Evolutionary conservation across 2,797 vertebrate genomes (phyloP).

Genomic region (Molossus molossus): DNA sequence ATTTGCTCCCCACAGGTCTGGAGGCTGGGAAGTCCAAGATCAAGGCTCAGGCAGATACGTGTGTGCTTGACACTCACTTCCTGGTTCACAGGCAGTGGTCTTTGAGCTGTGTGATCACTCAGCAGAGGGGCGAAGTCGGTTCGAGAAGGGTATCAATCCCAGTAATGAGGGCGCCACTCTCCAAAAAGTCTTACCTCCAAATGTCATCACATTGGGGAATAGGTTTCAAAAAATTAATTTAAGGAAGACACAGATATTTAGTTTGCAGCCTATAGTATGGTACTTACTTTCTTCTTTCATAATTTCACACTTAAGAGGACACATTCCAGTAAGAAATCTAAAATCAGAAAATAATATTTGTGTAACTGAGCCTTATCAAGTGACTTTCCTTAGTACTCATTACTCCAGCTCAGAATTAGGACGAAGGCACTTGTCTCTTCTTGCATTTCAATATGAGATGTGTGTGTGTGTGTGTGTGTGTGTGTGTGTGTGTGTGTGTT

Average conservation of each 20-base stretch:
- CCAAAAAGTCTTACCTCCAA: not conserved
- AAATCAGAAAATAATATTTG: conserved; percentile 4
- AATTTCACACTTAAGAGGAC: not conserved
- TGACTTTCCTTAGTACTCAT: not conserved
- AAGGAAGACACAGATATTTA: not conserved
- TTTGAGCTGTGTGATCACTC: not conserved
- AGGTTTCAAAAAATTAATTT: not conserved
- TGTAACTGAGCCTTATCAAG: not conserved
- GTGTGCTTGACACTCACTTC: not conserved
- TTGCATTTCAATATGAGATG: not conserved
- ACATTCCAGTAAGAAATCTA: not conserved
- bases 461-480: too few species aligned
- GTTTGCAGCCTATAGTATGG: not conserved
- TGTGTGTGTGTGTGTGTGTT: too few species aligned
- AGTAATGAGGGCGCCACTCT: not conserved
- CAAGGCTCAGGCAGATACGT: not conserved
- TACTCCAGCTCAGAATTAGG: not conserved
- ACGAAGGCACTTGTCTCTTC: not conserved
- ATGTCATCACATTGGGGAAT: not conserved
- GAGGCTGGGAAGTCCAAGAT: not conserved
- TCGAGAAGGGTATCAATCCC: not conserved
- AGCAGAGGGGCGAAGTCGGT: not conserved
- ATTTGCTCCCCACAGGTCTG: not conserved
- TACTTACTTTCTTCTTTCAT: not conserved
- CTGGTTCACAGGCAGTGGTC: not conserved